phyloP scores from a whole-genome alignment of 30 jellyfish, hydroid and myxozoan species.

The Aurelia aurita region DNA sequence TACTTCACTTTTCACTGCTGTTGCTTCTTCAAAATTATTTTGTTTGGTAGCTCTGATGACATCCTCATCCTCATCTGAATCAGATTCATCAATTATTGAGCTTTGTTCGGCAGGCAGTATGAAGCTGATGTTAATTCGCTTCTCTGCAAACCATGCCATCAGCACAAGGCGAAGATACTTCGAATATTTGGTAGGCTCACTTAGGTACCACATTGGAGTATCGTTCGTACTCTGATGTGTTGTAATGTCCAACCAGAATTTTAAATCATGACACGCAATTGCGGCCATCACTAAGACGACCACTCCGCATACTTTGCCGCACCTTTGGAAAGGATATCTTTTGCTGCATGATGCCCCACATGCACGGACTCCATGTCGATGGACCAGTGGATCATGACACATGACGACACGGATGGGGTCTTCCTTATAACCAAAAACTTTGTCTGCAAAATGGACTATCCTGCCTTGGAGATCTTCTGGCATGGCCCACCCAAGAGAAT shows the following conservation, averaged over 20 bases:
- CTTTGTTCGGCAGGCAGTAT: background rate
- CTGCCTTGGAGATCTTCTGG: background rate
- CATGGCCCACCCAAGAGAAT: background rate
- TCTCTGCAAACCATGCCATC: background rate
- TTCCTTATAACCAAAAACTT: background rate
- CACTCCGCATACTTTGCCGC: background rate
- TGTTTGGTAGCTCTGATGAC: no score
- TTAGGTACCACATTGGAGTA: background rate
- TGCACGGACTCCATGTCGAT: background rate
- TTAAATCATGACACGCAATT: background rate
- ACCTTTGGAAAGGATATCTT: background rate
- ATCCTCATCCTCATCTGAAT: background rate
- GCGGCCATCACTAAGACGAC: slow-evolving; percentile 4
- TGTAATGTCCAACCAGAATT: background rate
- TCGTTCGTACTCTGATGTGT: background rate
- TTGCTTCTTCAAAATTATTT: no score
- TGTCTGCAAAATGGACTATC: background rate
- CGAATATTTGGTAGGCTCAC: background rate
- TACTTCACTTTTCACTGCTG: no score
- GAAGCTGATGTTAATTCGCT: background rate
- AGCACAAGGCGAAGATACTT: background rate
- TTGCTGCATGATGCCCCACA: background rate
- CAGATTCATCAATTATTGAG: background rate
- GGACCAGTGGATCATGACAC: background rate
- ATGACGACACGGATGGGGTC: background rate